Conservation (phyloP, 2,113 vertebrate species). For the Engystomops pustulosus region DNA sequence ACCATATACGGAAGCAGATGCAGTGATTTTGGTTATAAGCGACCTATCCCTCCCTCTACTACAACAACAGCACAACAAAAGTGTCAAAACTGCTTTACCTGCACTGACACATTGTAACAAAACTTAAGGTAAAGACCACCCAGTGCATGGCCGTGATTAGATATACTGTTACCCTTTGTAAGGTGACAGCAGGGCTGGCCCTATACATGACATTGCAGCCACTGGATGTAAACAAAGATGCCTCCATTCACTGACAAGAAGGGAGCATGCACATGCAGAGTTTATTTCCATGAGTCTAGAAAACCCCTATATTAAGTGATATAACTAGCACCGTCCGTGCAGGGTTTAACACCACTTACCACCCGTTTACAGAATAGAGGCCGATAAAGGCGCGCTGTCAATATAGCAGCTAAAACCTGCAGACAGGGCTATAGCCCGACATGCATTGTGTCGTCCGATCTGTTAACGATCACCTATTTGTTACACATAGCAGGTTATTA, state of each 20-base stretch:
- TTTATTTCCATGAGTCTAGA: no score
- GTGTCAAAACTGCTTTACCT: neutral
- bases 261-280: no score
- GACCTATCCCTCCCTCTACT: no score
- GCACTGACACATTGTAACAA: neutral
- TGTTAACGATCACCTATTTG: neutral
- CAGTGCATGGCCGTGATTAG: no score
- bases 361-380: neutral
- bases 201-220: no score
- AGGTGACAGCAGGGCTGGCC: no score
- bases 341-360: neutral
- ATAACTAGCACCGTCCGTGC: neutral
- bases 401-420: neutral
- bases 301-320: no score
- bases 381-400: neutral
- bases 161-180: no score
- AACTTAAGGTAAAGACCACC: neutral
- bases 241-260: neutral
- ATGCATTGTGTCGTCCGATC: neutral
- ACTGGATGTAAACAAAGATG: neutral
- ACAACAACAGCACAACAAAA: no score
- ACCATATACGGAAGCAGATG: no score
- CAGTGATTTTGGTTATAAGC: no score
- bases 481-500: no score
- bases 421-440: neutral